Evolutionary conservation across 1,140 invertebrate species (phyloP).

Genomic region (Nixonia krombeini): DNA sequence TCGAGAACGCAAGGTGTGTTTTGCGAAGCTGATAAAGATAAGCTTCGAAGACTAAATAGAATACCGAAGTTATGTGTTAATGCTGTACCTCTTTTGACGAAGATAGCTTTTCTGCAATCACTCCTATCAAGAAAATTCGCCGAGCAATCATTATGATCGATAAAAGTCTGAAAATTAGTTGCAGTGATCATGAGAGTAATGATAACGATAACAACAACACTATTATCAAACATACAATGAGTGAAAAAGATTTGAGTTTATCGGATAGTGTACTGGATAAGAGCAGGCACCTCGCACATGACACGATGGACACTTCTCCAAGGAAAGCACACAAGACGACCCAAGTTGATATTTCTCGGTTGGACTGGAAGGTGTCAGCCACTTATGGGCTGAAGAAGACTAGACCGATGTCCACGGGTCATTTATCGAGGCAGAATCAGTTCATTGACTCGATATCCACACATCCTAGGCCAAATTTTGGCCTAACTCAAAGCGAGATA

Average conservation of each 20-base stretch:
- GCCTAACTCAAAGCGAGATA: slow-evolving; percentile 60
- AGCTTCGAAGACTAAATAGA: neutral
- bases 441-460: slow-evolving; percentile 42
- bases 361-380: slow-evolving; percentile 34
- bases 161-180: too few species aligned
- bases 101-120: neutral
- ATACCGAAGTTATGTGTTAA: neutral
- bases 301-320: neutral
- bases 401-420: slow-evolving; percentile 56
- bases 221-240: slow-evolving; percentile 3
- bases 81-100: slow-evolving; percentile 1
- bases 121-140: too few species aligned
- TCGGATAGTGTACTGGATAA: slow-evolving; percentile 24
- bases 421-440: slow-evolving; percentile 49
- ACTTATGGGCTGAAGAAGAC: slow-evolving; percentile 41
- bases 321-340: slow-evolving; percentile 56
- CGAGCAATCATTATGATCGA: too few species aligned
- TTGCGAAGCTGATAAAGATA: slow-evolving; percentile 12
- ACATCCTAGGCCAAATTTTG: slow-evolving; percentile 29
- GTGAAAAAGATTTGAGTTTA: slow-evolving; percentile 15
- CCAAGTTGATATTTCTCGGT: slow-evolving; percentile 54
- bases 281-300: too few species aligned
- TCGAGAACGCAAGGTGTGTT: slow-evolving; percentile 7
- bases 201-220: neutral
- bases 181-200: neutral